Evolutionary conservation across 2,888 invertebrate genomes (phyloP).

Genomic region (Mechanitis mazaeus): DNA sequence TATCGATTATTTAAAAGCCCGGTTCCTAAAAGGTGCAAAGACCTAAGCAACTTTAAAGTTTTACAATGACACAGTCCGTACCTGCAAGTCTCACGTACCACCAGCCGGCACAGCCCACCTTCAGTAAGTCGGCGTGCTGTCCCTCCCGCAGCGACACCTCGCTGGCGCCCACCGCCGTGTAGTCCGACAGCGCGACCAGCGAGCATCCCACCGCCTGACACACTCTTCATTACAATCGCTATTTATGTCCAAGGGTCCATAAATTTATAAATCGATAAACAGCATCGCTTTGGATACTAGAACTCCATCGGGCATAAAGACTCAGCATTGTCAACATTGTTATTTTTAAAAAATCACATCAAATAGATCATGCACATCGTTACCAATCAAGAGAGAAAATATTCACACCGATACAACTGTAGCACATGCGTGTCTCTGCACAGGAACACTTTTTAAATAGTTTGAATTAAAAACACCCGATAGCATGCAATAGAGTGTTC

Average conservation of each 20-base stretch:
- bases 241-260: background rate
- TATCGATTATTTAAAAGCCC: no score
- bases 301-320: no score
- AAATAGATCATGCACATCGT: constrained; percentile 27
- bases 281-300: no score
- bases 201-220: constrained; percentile 82
- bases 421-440: constrained; percentile 28
- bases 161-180: constrained; percentile 92
- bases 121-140: constrained; percentile 91
- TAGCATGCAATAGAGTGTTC: constrained; percentile 31
- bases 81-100: constrained; percentile 94
- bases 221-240: constrained; percentile 2
- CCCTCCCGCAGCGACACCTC: constrained; percentile 95
- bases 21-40: no score
- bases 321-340: background rate
- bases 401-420: constrained; percentile 22
- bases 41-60: background rate
- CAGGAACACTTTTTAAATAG: constrained; percentile 19
- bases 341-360: constrained; percentile 1
- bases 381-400: constrained; percentile 15
- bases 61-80: constrained; percentile 47
- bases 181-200: constrained; percentile 93
- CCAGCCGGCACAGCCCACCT: constrained; percentile 97
- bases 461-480: constrained; percentile 15
- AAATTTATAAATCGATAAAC: no score